Percentiles rank a stretch among this genome's conserved stretches.
Conservation (phyloP, 53 echinoderm and acorn worm genomes). For the Patiria pectinifera region DNA sequence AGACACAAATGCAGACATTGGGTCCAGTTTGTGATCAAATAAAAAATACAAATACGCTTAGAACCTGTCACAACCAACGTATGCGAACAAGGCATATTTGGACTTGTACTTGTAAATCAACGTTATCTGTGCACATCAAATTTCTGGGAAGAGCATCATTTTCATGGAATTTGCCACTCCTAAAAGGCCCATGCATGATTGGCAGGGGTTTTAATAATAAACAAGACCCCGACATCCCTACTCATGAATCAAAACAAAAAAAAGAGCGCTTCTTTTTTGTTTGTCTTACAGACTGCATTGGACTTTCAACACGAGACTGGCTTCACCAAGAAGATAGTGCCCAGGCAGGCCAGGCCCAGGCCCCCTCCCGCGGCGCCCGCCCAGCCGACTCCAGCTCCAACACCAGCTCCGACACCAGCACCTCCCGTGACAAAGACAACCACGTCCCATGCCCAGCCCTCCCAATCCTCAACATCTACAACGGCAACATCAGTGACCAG, state of each 20-base stretch:
- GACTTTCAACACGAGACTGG: constrained; percentile 87
- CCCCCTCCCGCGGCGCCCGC: constrained; percentile 14
- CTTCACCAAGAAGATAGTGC: constrained; percentile 66
- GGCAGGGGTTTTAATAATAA: no score
- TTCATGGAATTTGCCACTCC: no score
- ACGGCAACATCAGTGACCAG: neutral
- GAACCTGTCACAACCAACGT: no score
- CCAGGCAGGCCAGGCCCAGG: constrained; percentile 46
- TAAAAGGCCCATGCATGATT: no score
- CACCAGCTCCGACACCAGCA: neutral
- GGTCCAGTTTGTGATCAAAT: no score
- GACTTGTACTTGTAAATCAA: no score
- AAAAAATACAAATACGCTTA: no score
- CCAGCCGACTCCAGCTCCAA: constrained; percentile 28
- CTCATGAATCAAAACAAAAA: neutral
- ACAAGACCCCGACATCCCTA: neutral
- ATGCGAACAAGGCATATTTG: no score
- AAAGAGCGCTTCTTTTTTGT: neutral
- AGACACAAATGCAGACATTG: no score
- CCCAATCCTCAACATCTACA: neutral
- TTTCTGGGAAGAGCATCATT: no score
- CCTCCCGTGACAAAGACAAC: constrained; percentile 38
- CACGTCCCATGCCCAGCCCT: neutral
- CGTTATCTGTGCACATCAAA: no score
- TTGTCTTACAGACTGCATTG: constrained; percentile 68